phyloP scores from a whole-genome alignment of 2,888 invertebrate genomes.

The Torymus tubicola region DNA sequence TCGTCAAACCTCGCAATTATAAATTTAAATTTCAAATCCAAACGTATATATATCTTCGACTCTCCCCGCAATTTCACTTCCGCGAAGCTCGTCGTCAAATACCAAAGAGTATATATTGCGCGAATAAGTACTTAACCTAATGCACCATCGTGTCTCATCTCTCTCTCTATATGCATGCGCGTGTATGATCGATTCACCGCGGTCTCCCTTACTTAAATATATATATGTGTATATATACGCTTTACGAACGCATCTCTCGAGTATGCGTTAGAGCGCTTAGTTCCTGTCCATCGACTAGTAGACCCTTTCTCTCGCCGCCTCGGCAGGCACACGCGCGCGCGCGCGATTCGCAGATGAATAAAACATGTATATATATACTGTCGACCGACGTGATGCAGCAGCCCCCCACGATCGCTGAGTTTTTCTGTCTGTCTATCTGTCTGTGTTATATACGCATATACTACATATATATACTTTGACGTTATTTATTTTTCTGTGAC shows the following conservation, averaged over 20 bases:
- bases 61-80: no score
- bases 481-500: no score
- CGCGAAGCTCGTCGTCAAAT: slow-evolving; percentile 22
- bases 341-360: neutral
- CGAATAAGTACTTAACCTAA: slow-evolving; percentile 32
- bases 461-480: no score
- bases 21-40: no score
- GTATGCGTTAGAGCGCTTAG: slow-evolving; percentile 42
- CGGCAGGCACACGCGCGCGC: neutral
- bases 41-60: no score
- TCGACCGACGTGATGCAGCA: slow-evolving; percentile 4
- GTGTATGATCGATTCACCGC: slow-evolving; percentile 18
- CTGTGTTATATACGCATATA: no score
- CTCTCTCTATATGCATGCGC: neutral
- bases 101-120: slow-evolving; percentile 43
- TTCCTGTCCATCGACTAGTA: slow-evolving; percentile 53
- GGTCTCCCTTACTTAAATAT: slow-evolving; percentile 16
- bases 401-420: no score
- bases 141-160: neutral
- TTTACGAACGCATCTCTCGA: no score
- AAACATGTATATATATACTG: slow-evolving; percentile 1
- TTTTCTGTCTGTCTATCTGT: no score
- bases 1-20: no score
- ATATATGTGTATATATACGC: neutral
- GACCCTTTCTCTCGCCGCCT: slow-evolving; percentile 29